Conservation (phyloP, 2,888 invertebrate species). For the Lepeophtheirus nordmannii region DNA sequence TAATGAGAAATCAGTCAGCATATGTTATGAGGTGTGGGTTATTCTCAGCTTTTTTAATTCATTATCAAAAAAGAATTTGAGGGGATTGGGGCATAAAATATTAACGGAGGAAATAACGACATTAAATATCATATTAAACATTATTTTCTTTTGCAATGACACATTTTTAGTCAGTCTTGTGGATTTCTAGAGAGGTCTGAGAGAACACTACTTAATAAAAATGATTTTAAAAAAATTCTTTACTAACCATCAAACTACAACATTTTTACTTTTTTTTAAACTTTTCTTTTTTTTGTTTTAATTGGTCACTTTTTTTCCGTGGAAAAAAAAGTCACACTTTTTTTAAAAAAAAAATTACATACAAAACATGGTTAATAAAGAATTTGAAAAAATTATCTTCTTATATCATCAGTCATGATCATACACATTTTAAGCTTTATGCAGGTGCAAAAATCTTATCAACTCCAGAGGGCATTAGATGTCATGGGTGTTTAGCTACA, state of each 20-base stretch:
- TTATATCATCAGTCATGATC: slow-evolving; percentile 3
- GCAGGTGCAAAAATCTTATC: background rate
- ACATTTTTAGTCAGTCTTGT: slow-evolving; percentile 6
- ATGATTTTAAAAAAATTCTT: background rate
- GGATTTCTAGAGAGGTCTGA: slow-evolving; percentile 8
- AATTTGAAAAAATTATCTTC: background rate
- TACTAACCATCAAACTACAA: too few relatives aligned
- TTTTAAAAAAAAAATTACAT: background rate
- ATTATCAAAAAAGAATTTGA: too few relatives aligned
- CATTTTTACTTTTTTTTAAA: too few relatives aligned
- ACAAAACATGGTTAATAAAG: slow-evolving; percentile 1
- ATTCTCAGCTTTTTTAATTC: background rate
- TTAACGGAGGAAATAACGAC: slow-evolving; percentile 4
- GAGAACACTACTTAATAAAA: slow-evolving; percentile 6
- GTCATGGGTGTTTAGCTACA: background rate
- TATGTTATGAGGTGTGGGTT: background rate
- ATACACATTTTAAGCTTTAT: background rate
- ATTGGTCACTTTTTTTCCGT: too few relatives aligned
- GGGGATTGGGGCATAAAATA: background rate
- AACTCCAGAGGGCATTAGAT: background rate
- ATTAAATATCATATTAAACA: slow-evolving; percentile 5
- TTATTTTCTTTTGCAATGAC: background rate
- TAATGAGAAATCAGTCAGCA: slow-evolving; percentile 4
- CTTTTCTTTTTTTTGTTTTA: too few relatives aligned
- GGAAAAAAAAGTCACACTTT: background rate